Conservation (phyloP, 35 echinoderm and acorn worm species). For the Lytechinus pictus region DNA sequence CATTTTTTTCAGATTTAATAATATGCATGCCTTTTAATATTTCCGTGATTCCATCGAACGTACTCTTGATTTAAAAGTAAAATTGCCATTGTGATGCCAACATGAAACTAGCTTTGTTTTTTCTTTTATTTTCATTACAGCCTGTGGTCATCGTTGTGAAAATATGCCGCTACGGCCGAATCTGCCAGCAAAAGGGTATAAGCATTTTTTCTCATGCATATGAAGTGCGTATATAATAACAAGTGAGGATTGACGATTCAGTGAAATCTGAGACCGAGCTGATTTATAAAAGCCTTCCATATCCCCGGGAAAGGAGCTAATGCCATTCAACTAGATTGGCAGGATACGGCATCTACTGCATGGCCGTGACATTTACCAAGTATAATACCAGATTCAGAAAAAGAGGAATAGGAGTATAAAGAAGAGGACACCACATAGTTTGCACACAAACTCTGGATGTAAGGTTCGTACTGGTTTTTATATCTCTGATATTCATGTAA, state of each 20-base stretch:
- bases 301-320: not conserved
- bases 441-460: not conserved
- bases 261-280: not conserved
- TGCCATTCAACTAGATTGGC: not conserved
- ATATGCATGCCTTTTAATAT: no score
- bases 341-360: not conserved
- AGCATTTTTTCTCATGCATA: not conserved
- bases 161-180: not conserved
- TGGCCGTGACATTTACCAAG: not conserved
- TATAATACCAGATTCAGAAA: not conserved
- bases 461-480: not conserved
- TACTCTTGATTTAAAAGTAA: no score
- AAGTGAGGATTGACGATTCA: not conserved
- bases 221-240: conserved; percentile 19
- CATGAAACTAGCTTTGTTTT: not conserved
- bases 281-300: not conserved
- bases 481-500: not conserved
- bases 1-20: no score
- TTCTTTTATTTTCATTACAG: not conserved
- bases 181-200: not conserved
- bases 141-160: not conserved
- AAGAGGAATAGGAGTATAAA: not conserved
- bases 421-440: not conserved
- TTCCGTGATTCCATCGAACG: no score
- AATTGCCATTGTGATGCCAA: no score